Conservation (phyloP, 2,797 vertebrate genomes). For the Sebastes kiyomatsui region DNA sequence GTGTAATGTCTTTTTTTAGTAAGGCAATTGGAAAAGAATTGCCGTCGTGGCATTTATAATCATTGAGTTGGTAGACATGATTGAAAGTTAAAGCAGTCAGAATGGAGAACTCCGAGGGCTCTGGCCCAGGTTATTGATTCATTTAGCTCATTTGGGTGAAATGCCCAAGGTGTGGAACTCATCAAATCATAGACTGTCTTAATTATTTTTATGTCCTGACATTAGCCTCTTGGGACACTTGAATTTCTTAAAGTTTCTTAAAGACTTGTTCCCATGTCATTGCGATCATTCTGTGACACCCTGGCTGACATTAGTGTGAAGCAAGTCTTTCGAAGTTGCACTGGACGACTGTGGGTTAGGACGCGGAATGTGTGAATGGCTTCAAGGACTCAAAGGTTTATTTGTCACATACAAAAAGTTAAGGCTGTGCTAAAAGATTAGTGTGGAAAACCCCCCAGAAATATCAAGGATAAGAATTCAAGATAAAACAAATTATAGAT, state of each 20-base stretch:
- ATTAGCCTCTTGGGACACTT: slow-evolving; percentile 50
- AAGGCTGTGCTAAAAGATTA: background rate
- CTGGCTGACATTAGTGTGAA: slow-evolving; percentile 11
- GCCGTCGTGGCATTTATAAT: slow-evolving; percentile 70
- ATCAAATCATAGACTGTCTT: slow-evolving; percentile 60
- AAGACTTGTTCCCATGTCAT: slow-evolving; percentile 15
- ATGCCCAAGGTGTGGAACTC: slow-evolving; percentile 58
- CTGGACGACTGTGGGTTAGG: background rate
- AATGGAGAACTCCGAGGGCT: slow-evolving; percentile 60
- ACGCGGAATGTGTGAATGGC: background rate
- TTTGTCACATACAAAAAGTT: background rate
- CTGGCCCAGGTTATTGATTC: slow-evolving; percentile 63
- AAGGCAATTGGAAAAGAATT: slow-evolving; percentile 71
- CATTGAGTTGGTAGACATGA: slow-evolving; percentile 67
- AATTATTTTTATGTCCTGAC: slow-evolving; percentile 62
- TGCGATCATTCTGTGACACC: slow-evolving; percentile 16
- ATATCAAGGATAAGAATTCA: background rate
- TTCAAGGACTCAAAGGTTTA: background rate
- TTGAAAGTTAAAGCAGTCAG: slow-evolving; percentile 69
- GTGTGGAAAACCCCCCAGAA: background rate
- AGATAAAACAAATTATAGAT: background rate
- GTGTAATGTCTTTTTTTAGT: slow-evolving; percentile 69
- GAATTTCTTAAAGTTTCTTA: slow-evolving; percentile 42
- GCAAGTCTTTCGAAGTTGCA: background rate
- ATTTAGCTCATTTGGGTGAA: slow-evolving; percentile 61